Base-by-base conservation (phyloP, 1,140 invertebrate species). In the Drosophila kikkawai region DNA sequence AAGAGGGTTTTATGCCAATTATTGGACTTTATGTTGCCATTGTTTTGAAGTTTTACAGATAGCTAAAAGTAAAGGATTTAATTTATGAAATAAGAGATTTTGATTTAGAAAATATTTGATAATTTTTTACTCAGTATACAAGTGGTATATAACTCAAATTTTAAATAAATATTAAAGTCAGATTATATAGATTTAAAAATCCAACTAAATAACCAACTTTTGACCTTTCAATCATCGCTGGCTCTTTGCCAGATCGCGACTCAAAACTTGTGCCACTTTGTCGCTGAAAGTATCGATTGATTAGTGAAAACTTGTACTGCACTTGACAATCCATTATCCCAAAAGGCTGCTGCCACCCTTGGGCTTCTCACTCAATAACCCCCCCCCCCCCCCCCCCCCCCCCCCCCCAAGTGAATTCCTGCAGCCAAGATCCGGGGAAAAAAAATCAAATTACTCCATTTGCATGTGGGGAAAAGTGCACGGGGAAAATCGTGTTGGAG, bases 361-460 rank as follows among this genome's bases (percentile, higher is more conserved):
- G 26, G 15, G 26, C n/a, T 36, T 15, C 37, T n/a, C 42, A 41
- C 29, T n/a, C 45, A 37, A 7, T 15, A n/a, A n/a, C n/a, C n/a
- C n/a, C n/a, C n/a, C n/a, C n/a, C n/a, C n/a, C n/a, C n/a, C n/a
- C n/a, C n/a, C n/a, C n/a, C n/a, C n/a, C n/a, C n/a, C n/a, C n/a
- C 41, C 44, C 53, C 32, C 17, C 53, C 32, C 17, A 36, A 59
- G 39, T 44, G 19, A 66, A 53, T 75, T 75, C 61, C 39, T 45
- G 39, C 73, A 75, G 32, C 63, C 67, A 67, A 68, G 63, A 63
- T 67, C 67, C 67, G 48, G 67, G 39, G 47, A 1, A 39, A 67
- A 70, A 67, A 70, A 70, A 76, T 76, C 73, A 67, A 76, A 76
- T 76, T 68, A 77, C 65, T 60, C 55, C 64, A 78, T 78, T 78